Evolutionary conservation across 2,113 vertebrate species (phyloP).

Genomic region (Cyprinodon variegatus): DNA sequence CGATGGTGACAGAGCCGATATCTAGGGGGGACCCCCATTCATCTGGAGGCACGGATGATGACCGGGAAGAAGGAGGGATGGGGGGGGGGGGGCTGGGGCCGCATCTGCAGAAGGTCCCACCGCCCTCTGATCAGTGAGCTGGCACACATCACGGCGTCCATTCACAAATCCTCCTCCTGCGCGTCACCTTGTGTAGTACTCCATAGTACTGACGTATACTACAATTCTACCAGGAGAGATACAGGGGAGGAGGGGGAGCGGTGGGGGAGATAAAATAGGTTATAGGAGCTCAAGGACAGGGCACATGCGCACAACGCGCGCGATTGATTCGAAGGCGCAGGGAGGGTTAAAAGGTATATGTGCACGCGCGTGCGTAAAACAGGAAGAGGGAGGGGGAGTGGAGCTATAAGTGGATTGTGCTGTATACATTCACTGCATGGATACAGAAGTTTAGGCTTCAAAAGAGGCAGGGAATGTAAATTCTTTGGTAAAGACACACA

Average conservation of each 20-base stretch:
- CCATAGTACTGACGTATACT: conserved; percentile 75
- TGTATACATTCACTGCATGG: conserved; percentile 33
- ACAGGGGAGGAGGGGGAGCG: conserved; percentile 23
- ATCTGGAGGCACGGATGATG: conserved; percentile 59
- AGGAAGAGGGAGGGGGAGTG: conserved; percentile 3
- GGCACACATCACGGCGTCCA: conserved; percentile 81
- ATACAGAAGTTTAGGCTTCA: not conserved
- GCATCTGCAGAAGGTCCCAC: conserved; percentile 79
- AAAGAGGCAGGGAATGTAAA: not conserved
- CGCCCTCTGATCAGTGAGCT: conserved; percentile 82
- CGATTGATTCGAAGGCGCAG: conserved; percentile 47
- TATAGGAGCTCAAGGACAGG: conserved; percentile 70
- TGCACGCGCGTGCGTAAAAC: conserved; percentile 13
- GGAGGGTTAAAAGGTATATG: conserved; percentile 14
- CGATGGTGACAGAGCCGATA: conserved; percentile 69
- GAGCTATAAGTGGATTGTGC: conserved; percentile 58
- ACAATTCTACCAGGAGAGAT: conserved; percentile 68
- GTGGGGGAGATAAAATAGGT: conserved; percentile 60
- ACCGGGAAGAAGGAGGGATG: conserved; percentile 12
- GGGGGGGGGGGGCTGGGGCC: conserved; percentile 37
- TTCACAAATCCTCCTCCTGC: conserved; percentile 84
- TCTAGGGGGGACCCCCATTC: conserved; percentile 70
- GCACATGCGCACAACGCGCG: conserved; percentile 70
- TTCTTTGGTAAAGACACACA: too few species aligned
- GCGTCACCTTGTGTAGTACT: conserved; percentile 76